Percentiles rank a stretch among this genome's conserved stretches.
phyloP scores from a whole-genome alignment of 2,888 invertebrate species.

The Hanleya hanleyi region DNA sequence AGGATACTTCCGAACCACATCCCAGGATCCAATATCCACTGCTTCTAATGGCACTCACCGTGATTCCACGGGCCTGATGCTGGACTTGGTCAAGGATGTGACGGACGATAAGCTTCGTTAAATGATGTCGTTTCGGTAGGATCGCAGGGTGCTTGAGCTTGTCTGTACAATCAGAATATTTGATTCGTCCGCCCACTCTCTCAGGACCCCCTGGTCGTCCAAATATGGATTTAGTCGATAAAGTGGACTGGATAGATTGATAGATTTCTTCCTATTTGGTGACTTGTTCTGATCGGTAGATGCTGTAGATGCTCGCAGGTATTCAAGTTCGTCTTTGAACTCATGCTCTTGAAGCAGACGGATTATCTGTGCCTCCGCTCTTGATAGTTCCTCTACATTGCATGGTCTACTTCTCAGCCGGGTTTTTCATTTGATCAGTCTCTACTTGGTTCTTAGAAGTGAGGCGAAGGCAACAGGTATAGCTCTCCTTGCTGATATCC shows the following conservation, averaged over 20 bases:
- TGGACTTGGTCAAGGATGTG: constrained; percentile 31
- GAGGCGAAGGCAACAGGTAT: background rate
- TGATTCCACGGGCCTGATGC: constrained; percentile 42
- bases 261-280: background rate
- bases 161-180: constrained; percentile 15
- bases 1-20: constrained; percentile 29
- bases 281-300: background rate
- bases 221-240: constrained; percentile 36
- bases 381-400: background rate
- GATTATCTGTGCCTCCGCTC: background rate
- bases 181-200: constrained; percentile 45
- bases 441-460: background rate
- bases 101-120: constrained; percentile 34
- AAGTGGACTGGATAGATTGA: background rate
- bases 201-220: constrained; percentile 29
- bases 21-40: constrained; percentile 40
- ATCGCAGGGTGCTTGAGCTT: constrained; percentile 39
- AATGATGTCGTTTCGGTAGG: constrained; percentile 36
- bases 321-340: background rate
- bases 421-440: background rate
- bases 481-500: background rate
- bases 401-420: background rate
- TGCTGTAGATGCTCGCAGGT: background rate
- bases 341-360: background rate
- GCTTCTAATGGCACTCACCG: constrained; percentile 29